Evolutionary conservation across 2,888 invertebrate species (phyloP).

Genomic region (Brenthis ino): DNA sequence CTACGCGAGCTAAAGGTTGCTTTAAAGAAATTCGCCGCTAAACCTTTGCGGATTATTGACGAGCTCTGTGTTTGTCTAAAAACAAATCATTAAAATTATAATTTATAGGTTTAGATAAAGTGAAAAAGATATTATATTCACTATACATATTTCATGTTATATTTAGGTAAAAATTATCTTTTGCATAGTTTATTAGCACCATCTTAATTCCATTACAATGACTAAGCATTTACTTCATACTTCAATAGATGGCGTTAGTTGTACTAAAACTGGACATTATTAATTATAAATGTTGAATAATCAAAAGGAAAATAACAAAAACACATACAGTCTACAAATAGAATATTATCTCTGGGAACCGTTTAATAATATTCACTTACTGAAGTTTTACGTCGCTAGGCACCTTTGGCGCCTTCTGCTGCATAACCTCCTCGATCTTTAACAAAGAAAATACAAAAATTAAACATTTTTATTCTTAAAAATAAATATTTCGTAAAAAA

Average conservation of each 20-base stretch:
- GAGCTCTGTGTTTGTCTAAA: slow-evolving; percentile 53
- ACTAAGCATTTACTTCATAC: neutral
- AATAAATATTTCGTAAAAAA: slow-evolving; percentile 4
- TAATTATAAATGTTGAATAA: neutral
- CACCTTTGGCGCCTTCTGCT: slow-evolving; percentile 78
- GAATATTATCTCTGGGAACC: neutral
- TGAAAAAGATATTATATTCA: neutral
- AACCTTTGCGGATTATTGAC: slow-evolving; percentile 48
- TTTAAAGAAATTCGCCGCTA: slow-evolving; percentile 74
- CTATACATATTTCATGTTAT: neutral
- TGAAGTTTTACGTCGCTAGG: slow-evolving; percentile 65
- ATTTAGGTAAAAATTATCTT: no score
- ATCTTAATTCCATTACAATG: neutral
- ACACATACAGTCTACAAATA: neutral
- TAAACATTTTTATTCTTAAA: neutral
- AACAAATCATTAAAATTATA: slow-evolving; percentile 26
- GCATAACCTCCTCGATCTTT: slow-evolving; percentile 80
- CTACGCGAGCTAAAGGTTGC: slow-evolving; percentile 75
- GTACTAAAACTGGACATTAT: neutral
- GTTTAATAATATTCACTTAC: slow-evolving; percentile 54
- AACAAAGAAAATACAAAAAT: slow-evolving; percentile 43
- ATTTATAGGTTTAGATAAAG: neutral
- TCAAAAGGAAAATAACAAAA: slow-evolving; percentile 10
- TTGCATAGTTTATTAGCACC: neutral
- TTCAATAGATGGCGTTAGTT: slow-evolving; percentile 59